phyloP scores from a whole-genome alignment of 2,113 vertebrate genomes.

The Archocentrus centrarchus region DNA sequence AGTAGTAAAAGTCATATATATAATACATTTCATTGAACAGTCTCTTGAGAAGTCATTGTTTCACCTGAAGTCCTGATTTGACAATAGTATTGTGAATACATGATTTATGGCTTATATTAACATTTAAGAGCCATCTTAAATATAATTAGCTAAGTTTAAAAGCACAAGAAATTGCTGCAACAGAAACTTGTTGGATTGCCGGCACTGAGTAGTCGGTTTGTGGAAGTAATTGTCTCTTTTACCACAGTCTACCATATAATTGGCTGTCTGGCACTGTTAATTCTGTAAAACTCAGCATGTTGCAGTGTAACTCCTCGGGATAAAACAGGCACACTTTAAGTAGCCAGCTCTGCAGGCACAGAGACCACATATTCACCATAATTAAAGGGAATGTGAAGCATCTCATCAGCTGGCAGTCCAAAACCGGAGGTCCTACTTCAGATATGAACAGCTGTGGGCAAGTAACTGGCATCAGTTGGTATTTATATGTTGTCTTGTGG shows the following conservation, averaged over 20 bases:
- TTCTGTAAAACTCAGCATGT: neutral
- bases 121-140: neutral
- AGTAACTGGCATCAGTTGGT: neutral
- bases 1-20: neutral
- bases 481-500: accelerated
- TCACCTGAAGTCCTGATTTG: neutral
- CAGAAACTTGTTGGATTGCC: neutral
- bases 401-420: neutral
- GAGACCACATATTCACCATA: neutral
- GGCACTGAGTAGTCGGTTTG: neutral
- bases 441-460: neutral
- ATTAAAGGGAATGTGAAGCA: neutral
- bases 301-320: neutral
- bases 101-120: accelerated
- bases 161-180: neutral
- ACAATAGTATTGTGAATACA: neutral
- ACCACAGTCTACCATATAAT: neutral
- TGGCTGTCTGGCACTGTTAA: neutral
- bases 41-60: neutral
- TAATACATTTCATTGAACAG: neutral
- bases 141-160: neutral
- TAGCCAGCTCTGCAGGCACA: neutral
- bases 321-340: neutral
- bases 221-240: neutral
- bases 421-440: accelerated